Percentiles rank a stretch among this genome's conserved stretches.
Evolutionary conservation across 2,113 vertebrate genomes (phyloP).

Genomic region (Mustela nigripes): DNA sequence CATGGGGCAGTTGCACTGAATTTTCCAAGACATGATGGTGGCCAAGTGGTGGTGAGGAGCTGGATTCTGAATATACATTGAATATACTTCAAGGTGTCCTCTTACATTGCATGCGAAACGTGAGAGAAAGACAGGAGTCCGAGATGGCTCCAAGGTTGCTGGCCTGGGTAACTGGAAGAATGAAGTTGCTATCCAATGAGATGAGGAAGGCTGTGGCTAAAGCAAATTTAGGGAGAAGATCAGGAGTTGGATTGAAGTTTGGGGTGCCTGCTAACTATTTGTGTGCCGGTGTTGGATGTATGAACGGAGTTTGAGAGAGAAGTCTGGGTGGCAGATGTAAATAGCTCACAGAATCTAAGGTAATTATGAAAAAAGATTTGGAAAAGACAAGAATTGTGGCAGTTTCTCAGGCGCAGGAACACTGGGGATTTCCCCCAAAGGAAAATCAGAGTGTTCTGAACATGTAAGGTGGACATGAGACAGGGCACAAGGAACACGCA

Average conservation of each 20-base stretch:
- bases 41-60: too few species aligned
- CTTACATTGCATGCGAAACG: too few species aligned
- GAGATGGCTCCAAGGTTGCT: background rate
- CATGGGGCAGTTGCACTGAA: background rate
- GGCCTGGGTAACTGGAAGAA: background rate
- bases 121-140: background rate
- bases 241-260: background rate
- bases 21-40: background rate
- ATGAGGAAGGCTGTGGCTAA: background rate
- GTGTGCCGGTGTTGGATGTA: background rate
- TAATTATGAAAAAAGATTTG: background rate
- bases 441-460: background rate
- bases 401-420: background rate
- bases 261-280: background rate
- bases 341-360: background rate
- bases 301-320: background rate
- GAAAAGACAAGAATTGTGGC: background rate
- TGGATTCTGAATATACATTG: background rate
- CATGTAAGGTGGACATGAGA: background rate
- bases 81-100: background rate
- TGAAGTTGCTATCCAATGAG: background rate
- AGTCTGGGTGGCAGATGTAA: background rate
- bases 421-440: background rate
- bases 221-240: too few species aligned
- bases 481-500: too few species aligned